Percentiles rank a stretch among this genome's conserved stretches.
Evolutionary conservation across 2,888 invertebrate species (phyloP).

Genomic region (Morpho achilles): DNA sequence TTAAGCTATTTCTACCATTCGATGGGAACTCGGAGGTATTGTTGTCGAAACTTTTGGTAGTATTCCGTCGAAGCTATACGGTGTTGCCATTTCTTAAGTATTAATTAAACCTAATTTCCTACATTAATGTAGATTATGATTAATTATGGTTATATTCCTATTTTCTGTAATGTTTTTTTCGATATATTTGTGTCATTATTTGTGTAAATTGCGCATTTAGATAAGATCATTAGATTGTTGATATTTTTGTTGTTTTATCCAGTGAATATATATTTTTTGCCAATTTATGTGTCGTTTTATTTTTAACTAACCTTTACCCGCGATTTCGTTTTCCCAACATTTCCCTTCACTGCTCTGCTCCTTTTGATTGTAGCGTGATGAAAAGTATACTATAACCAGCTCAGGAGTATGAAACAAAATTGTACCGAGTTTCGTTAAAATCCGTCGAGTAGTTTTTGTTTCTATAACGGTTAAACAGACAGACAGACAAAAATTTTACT

Average conservation of each 20-base stretch:
- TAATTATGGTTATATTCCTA: constrained; percentile 8
- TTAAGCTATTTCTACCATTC: constrained; percentile 24
- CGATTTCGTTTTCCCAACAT: too few species aligned
- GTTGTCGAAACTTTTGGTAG: constrained; percentile 35
- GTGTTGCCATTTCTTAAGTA: constrained; percentile 32
- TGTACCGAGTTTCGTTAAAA: too few species aligned
- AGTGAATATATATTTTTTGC: constrained; percentile 61
- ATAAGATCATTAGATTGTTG: constrained; percentile 46
- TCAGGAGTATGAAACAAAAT: too few species aligned
- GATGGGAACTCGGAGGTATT: constrained; percentile 39
- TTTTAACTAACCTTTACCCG: constrained; percentile 12
- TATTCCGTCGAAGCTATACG: constrained; percentile 28
- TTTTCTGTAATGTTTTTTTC: constrained; percentile 14
- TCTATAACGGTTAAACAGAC: too few species aligned
- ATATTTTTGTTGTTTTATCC: constrained; percentile 56
- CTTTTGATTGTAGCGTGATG: too few species aligned
- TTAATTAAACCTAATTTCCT: constrained; percentile 31
- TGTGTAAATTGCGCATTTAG: constrained; percentile 29
- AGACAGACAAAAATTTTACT: too few species aligned
- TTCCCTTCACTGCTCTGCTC: too few species aligned
- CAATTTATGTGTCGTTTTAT: constrained; percentile 39
- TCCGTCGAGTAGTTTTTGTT: too few species aligned
- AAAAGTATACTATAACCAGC: too few species aligned
- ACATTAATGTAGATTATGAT: constrained; percentile 33
- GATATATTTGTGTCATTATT: constrained; percentile 9